phyloP scores from a whole-genome alignment of 2,888 invertebrate species.

The Balanococcus diminutus region DNA sequence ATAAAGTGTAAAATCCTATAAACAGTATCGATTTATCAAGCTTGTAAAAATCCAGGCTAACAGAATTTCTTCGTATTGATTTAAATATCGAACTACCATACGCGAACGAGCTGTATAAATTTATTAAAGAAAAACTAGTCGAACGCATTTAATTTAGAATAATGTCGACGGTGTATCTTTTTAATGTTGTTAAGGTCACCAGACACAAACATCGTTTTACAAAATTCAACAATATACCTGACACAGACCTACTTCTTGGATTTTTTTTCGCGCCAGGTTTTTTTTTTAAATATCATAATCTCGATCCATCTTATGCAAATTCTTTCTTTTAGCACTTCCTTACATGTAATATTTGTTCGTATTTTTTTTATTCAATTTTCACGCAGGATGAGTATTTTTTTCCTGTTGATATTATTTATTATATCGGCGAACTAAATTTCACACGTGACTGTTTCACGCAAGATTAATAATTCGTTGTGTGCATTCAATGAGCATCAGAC shows the following conservation, averaged over 20 bases:
- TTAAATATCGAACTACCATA: constrained; percentile 7
- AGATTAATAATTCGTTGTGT: constrained; percentile 7
- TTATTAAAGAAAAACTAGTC: constrained; percentile 37
- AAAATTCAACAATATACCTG: neutral
- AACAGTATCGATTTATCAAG: neutral
- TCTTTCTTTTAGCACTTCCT: neutral
- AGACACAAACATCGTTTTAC: constrained; percentile 24
- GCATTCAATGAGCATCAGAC: neutral
- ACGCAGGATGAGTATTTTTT: constrained; percentile 4
- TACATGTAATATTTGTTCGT: constrained; percentile 33
- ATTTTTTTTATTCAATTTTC: neutral
- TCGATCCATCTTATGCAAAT: constrained; percentile 23
- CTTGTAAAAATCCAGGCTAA: constrained; percentile 11
- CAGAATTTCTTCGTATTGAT: neutral
- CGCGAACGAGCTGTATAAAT: neutral
- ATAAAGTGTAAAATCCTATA: neutral
- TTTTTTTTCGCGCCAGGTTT: constrained; percentile 21
- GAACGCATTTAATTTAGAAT: constrained; percentile 32
- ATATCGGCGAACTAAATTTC: constrained; percentile 19
- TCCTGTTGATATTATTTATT: neutral
- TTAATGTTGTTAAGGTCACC: constrained; percentile 18
- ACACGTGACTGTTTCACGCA: constrained; percentile 34
- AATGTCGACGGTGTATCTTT: neutral
- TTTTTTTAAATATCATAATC: constrained; percentile 8
- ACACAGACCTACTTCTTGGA: constrained; percentile 20